Evolutionary conservation across 2,888 invertebrate genomes (phyloP), one percentile per base, ranked within the genome.

Genomic region (Tribolium freemani): DNA sequence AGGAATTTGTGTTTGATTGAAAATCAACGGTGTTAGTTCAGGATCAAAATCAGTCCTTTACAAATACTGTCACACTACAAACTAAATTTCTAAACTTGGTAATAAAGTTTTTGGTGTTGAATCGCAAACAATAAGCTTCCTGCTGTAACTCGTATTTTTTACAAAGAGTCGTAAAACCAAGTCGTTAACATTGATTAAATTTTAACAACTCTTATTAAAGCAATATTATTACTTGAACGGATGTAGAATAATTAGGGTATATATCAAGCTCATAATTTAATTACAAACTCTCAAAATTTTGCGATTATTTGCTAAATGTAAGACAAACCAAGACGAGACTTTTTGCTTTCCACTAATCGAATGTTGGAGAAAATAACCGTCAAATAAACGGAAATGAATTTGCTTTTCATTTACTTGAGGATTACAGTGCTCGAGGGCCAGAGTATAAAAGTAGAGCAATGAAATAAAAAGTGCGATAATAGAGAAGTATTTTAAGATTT

Each of bases 141-240:
- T 26, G 56, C 38, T 38, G 10, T 56, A 58, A 58, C 16, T 58
- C 20, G 16, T 45, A 45, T 58, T 58, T 53, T 58, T 58, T 58
- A 45, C 16, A 44, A 13, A 11, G 6, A 5, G 45, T 20, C 21
- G 16, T 58, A 58, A 58, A 58, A 45, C n/a, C 13, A 16, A 13
- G 44, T 20, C 57, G 31, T 58, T 31, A 58, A 58, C 44, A 58
- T 58, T 58, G 60, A 61, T 61, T 61, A 61, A 50, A 61, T 46
- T 50, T 61, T 26, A 61, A 48, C 26, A 30, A 26, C 46, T 60
- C 48, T 48, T 5, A 48, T 48, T 10, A 61, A 3, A 31, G 46
- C 4, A 11, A 48, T 5, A 46, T 3, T 60, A 26, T 20, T 57
- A 13, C 45, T 13, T 2, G 16, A 44, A 57, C 57, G 11, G 30